Evolutionary conservation across 1,140 invertebrate species (phyloP), one percentile per base, ranked within the genome.

Genomic region (Pachyrhynchus sulphureomaculatus): DNA sequence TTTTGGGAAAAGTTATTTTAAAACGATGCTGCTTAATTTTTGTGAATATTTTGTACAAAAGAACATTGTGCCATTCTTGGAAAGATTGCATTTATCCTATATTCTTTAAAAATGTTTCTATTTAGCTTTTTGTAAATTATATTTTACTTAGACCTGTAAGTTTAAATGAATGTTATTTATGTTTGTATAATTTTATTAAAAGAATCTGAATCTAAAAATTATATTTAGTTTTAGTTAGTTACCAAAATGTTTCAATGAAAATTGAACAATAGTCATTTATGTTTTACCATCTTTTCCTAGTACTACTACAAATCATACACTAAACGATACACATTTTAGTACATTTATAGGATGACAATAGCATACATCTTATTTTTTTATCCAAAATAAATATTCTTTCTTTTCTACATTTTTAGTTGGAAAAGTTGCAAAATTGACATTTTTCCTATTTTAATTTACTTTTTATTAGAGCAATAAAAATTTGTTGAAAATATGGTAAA

Each of bases 91-190:
- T 68, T 63, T 66, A 58, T 61, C 36, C 45, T 42, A 55, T 44
- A 20, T 32, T 21, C 26, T 29, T 29, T 42, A 15, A 20, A 49
- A 33, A 21, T 37, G 18, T 45, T 44, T 56, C 42, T 49, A 29
- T 29, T 29, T 29, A 29, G 26, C 26, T 6, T 26, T 60, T 66
- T 63, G 41, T 68, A 66, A 66, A 57, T 66, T 66, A 53, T 66
- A 52, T 68, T 66, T 68, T 62, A 52, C 42, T 61, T 68, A 53
- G 63, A 36, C 54, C 37, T 64, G 57, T 66, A 62, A 58, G 60
- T 67, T 52, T 62, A 62, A 58, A 36, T 58, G n/a, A 65, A 66
- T 62, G 67, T 69, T 67, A 65, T 65, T 69, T 67, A 62, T 65
- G 65, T 69, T 67, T 62, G 29, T 57, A 56, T 61, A 55, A 59